Evolutionary conservation across 2,797 vertebrate genomes (phyloP), one percentile per base, ranked within the genome.

Genomic region (Scleropages formosus): DNA sequence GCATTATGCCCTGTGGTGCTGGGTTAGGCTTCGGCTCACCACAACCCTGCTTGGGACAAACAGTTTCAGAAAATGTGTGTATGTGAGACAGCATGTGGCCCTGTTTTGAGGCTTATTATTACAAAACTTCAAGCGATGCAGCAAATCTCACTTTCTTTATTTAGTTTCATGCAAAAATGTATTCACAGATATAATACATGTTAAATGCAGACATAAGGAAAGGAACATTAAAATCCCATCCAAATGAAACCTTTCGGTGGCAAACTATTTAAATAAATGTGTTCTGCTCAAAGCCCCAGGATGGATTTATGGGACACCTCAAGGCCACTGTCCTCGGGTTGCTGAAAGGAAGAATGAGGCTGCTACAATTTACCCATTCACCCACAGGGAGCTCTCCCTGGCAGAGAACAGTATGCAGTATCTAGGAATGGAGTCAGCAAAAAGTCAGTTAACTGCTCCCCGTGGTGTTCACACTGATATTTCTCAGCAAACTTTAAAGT

Each of bases 401-500:
- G 64, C 65, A 64, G 60, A 44, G 53, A 44, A 7, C 39, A 24
- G 56, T 69, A 75, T 68, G 66, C 51, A 67, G 67, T 58, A 66
- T 74, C 9, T 24, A 39, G 44, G 51, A 67, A 59, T 75, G 16
- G 68, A 75, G 75, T 75, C 9, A 20, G 74, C 26, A 39, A 68
- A n/a, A 75, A 58, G 63, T 65, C 74, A 68, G 39, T 68, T 51
- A 75, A 68, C 69, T 16, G 53, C 69, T 69, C 65, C 65, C n/a
- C 39, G 26, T 75, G 18, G 51, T 60, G 74, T 61, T 75, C 69
- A 69, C 53, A 69, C 15, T 69, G 75, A 69, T n/a, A n/a, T 75
- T 75, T 18, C 53, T 75, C 16, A 9, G 27, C 0, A 12, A 53
- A 39, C 66, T 70, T 76, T 62, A 46, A 58, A 76, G 72, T 31